Percentiles rank a stretch among this genome's conserved stretches.
Evolutionary conservation across 2,113 vertebrate genomes (phyloP).

Genomic region (Buteo buteo): DNA sequence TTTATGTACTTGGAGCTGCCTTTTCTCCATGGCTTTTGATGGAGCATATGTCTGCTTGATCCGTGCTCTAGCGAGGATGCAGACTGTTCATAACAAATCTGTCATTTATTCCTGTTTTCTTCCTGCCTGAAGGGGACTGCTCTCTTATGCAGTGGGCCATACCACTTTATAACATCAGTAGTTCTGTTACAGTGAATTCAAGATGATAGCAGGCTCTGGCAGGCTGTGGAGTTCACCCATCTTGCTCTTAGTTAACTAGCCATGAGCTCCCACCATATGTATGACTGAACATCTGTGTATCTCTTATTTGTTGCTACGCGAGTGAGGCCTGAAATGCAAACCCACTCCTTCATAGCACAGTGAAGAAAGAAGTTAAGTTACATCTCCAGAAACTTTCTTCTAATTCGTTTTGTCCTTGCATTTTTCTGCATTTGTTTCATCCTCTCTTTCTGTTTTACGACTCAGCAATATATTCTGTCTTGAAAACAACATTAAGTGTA

Average conservation of each 20-base stretch:
- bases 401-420: neutral
- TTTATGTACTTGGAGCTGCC: neutral
- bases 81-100: neutral
- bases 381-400: conserved; percentile 2
- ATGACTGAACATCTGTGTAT: neutral
- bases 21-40: conserved; percentile 14
- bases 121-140: neutral
- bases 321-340: neutral
- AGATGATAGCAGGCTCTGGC: neutral
- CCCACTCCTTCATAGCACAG: neutral
- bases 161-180: neutral
- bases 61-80: neutral
- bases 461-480: conserved; percentile 63
- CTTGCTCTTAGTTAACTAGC: neutral
- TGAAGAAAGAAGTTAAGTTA: neutral
- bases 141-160: neutral
- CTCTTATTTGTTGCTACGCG: neutral
- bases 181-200: conserved; percentile 1
- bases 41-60: neutral
- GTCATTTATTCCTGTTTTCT: neutral
- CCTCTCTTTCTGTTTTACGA: conserved; percentile 37
- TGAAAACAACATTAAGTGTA: conserved; percentile 68
- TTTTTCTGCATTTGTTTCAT: conserved; percentile 26
- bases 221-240: neutral
- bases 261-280: neutral